A percentile compares a stretch with the other conserved stretches of the same genome.
Evolutionary conservation across 2,797 vertebrate species (phyloP).

Genomic region (Babyrousa celebensis): DNA sequence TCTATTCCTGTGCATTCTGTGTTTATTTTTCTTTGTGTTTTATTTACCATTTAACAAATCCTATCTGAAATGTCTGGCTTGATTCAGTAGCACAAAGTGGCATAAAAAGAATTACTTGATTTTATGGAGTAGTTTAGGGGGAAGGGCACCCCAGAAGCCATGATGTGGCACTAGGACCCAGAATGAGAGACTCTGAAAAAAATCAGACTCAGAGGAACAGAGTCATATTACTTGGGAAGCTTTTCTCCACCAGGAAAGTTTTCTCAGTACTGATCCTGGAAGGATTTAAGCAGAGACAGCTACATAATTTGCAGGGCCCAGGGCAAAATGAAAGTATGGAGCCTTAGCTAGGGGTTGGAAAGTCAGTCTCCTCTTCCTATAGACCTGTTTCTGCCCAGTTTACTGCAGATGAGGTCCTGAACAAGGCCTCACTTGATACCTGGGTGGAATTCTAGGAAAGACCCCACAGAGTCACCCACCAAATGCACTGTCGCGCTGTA

Average conservation of each 20-base stretch:
- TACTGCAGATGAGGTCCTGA: neutral
- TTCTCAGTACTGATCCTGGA: neutral
- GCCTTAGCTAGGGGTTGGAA: neutral
- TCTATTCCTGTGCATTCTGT: neutral
- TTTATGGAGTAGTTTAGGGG: neutral
- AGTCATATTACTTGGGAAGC: neutral
- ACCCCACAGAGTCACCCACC: neutral
- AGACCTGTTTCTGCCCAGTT: neutral
- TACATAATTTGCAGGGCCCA: neutral
- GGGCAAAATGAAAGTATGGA: neutral
- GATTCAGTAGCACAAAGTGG: neutral
- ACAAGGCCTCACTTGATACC: neutral
- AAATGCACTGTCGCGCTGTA: neutral
- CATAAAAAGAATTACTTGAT: neutral
- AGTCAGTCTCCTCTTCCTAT: neutral
- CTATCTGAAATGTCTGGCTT: constrained; percentile 32
- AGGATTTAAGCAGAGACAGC: neutral
- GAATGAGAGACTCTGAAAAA: neutral
- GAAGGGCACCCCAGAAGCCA: neutral
- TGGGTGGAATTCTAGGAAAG: neutral
- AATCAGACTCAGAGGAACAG: neutral
- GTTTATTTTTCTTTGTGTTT: constrained; percentile 22
- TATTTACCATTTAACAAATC: constrained; percentile 33
- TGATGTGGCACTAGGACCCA: neutral
- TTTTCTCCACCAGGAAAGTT: neutral